phyloP scores from a whole-genome alignment of 2,113 vertebrate genomes.

The Climacteris rufus region DNA sequence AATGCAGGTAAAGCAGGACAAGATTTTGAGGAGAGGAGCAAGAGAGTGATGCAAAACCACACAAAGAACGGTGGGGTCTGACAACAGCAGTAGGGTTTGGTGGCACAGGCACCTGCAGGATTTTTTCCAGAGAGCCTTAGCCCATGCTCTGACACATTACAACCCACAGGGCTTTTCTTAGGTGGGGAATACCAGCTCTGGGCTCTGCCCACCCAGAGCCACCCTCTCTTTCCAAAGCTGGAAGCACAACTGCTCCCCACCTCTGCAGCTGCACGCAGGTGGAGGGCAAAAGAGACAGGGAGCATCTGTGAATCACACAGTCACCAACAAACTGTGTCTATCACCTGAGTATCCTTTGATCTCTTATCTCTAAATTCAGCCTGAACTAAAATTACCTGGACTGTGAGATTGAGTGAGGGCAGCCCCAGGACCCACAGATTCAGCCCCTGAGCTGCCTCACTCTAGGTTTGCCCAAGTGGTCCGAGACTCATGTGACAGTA shows the following conservation, averaged over 20 bases:
- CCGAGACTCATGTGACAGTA: background rate
- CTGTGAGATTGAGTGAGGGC: background rate
- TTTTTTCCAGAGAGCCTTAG: background rate
- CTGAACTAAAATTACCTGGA: background rate
- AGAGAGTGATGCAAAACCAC: background rate
- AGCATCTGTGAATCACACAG: background rate
- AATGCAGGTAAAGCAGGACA: background rate
- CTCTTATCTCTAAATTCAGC: background rate
- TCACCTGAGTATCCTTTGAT: background rate
- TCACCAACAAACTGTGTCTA: background rate
- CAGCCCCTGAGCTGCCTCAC: background rate
- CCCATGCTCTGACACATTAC: background rate
- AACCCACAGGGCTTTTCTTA: background rate
- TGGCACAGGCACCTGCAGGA: background rate
- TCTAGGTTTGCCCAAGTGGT: background rate
- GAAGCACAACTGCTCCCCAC: background rate
- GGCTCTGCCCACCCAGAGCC: background rate
- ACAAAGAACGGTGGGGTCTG: accelerated
- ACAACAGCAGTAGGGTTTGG: background rate
- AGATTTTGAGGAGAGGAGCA: background rate
- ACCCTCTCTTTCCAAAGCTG: background rate
- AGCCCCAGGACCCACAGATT: background rate
- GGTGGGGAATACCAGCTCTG: background rate
- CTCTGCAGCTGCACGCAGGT: background rate
- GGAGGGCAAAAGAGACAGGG: background rate